Evolutionary conservation across 2,797 vertebrate genomes (phyloP), one percentile per base, ranked within the genome.

Genomic region (Pangasius sanitwongsei): DNA sequence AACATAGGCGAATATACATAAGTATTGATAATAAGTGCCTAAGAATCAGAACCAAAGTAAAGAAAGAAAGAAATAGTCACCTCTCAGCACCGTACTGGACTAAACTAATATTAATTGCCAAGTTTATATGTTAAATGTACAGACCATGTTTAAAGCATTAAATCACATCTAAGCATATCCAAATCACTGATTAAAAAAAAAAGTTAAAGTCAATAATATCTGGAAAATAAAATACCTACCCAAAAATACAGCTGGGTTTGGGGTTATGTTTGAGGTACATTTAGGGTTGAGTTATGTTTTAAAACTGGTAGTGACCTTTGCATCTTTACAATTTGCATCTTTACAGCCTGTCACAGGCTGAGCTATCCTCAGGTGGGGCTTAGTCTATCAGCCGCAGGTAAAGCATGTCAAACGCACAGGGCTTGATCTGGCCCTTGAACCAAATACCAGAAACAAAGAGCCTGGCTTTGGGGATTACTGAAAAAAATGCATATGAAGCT

Each of bases 391-490:
- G 81, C 37, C 31, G 4, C 61, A 86, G 83, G 72, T 86, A 44
- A 86, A 89, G 59, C 85, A 89, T 44, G 87, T 53, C 25, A 77
- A 75, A 63, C 6, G 15, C 72, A 75, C 12, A 31, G 48, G 72
- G 41, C 55, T 84, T 88, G 61, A 83, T 88, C 88, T 84, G 86
- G 80, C 75, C 65, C 85, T 89, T 90, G 65, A 85, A 87, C 86
- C 53, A 86, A 86, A 77, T 86, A 63, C 69, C 83, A 85, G 77
- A 90, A 85, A 87, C 86, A 90, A 89, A 89, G 74, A 87, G 70
- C 53, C 15, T 37, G 70, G 70, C 88, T 92, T 91, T 89, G 75
- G 63, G 89, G 90, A 92, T 91, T 89, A 91, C 25, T 44, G 37
- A 44, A 44, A 83, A 63, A 55, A 55, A 85, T 85, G 70, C 34